Base-by-base conservation (phyloP, 2,888 invertebrate species). In the Balanococcus diminutus region DNA sequence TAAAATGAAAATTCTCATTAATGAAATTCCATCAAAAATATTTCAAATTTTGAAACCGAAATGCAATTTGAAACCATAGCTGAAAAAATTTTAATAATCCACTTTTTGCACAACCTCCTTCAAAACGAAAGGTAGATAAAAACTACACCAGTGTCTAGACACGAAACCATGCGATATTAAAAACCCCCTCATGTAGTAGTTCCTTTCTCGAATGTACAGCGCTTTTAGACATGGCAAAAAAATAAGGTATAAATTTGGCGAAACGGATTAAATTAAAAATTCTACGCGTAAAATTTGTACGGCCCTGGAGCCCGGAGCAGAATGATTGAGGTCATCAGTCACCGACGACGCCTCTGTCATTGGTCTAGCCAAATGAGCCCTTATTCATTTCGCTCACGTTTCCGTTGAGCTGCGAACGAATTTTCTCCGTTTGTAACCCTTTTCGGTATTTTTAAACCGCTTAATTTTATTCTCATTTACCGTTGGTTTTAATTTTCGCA, bases 391-490 rank as follows among this genome's bases (percentile, higher is more conserved):
- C 31, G 14, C 82, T 83, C 82, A 83, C 82, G 82, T 83, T 51
- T 61, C 61, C 61, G n/a, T 83, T 82, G n/a, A n/a, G n/a, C n/a
- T 32, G 16, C 22, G 14, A n/a, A 5, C 31, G 46, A 56, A 51
- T 83, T 56, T 39, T 39, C 84, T 84, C 36, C 19, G 56, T 72
- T 67, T 72, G 25, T 84, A 67, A 72, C 32, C 72, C 84, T 67
- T 72, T 84, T 32, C 25, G 36, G 36, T 84, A 84, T 84, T 84
- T 84, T 84, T 72, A 84, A 84, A 84, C 84, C 84, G 61, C 72
- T 67, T 84, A 84, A 84, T 84, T 84, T 72, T 67, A 36, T 84
- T 84, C 84, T 84, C 84, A 84, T 84, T 84, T 84, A 84, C 84
- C 84, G 84, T 84, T 84, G 67, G 42, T 84, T 84, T 84, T 84